Evolutionary conservation across 2,113 vertebrate genomes (phyloP).

Genomic region (Saccopteryx bilineata): DNA sequence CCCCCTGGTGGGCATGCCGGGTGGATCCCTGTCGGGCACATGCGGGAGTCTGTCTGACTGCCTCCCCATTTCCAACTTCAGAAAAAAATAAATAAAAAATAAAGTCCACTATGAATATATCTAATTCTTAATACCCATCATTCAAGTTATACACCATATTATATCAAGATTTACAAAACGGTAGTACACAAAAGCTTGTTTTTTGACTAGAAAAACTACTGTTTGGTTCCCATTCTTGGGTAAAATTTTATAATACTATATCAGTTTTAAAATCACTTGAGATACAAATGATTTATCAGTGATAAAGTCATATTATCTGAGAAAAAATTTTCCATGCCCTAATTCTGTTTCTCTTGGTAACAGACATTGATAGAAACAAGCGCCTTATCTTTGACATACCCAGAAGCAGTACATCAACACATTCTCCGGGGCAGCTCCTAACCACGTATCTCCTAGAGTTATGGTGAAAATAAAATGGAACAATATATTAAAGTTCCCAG

Average conservation of each 20-base stretch:
- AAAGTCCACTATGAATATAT: background rate
- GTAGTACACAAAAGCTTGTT: background rate
- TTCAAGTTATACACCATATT: background rate
- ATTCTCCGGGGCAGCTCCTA: background rate
- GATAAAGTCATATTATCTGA: background rate
- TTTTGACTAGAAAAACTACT: conserved; percentile 21
- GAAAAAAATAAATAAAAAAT: too few relatives aligned
- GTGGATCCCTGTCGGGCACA: too few relatives aligned
- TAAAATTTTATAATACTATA: background rate
- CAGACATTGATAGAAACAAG: background rate
- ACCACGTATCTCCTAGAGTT: background rate
- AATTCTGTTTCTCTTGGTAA: background rate
- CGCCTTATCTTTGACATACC: background rate
- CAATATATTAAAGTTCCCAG: background rate
- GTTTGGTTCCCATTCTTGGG: background rate
- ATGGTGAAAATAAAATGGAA: background rate
- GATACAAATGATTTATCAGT: background rate
- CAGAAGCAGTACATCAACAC: background rate
- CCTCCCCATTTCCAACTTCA: too few relatives aligned
- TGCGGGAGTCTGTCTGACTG: too few relatives aligned
- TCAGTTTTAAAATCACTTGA: conserved; percentile 6
- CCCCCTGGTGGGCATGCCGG: too few relatives aligned
- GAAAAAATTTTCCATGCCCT: background rate
- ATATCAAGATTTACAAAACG: background rate
- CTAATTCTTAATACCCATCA: background rate